Conservation (phyloP, 2,797 vertebrate species). For the Sphaeramia orbicularis region DNA sequence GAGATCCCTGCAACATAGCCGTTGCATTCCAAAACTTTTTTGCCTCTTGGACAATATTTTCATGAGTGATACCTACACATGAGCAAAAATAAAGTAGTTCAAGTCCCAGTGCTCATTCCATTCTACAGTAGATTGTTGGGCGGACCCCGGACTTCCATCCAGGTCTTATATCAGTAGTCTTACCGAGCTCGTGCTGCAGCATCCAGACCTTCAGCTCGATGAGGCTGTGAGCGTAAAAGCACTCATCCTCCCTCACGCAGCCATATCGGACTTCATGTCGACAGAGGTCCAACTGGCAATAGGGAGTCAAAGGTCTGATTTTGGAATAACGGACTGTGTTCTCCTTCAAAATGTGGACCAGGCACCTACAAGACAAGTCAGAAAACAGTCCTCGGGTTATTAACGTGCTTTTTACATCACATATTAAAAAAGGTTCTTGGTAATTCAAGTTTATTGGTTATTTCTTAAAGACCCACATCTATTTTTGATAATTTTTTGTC, state of each 20-base stretch:
- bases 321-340: slow-evolving; percentile 95
- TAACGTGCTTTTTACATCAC: neutral
- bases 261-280: slow-evolving; percentile 96
- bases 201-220: slow-evolving; percentile 98
- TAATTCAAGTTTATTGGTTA: neutral
- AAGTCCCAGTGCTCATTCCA: neutral
- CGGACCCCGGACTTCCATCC: no score
- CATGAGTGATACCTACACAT: slow-evolving; percentile 89
- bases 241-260: slow-evolving; percentile 94
- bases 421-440: neutral
- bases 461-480: no score
- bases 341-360: slow-evolving; percentile 96
- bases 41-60: slow-evolving; percentile 93
- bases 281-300: slow-evolving; percentile 93
- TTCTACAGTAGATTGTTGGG: neutral
- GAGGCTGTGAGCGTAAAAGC: slow-evolving; percentile 97
- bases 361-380: slow-evolving; percentile 86
- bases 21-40: slow-evolving; percentile 90
- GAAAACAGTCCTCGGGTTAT: no score
- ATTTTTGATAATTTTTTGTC: neutral
- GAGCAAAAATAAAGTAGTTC: neutral
- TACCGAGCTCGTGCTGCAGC: slow-evolving; percentile 93
- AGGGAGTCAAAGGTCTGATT: slow-evolving; percentile 87
- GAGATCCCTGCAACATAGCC: slow-evolving; percentile 83
- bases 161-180: neutral